Conservation (phyloP, 2,888 invertebrate species). For the Aelia acuminata region DNA sequence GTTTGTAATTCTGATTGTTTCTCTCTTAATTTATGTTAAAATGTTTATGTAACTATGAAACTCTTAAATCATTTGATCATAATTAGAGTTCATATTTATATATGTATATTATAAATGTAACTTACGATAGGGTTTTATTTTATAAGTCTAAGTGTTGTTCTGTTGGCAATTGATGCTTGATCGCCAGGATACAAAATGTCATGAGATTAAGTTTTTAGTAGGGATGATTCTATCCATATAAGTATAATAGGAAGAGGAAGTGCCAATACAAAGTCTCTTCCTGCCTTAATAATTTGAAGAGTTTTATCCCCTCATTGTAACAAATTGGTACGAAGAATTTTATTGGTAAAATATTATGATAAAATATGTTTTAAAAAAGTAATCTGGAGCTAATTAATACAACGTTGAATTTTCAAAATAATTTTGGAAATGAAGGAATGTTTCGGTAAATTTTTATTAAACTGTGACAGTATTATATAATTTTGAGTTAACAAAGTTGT, state of each 20-base stretch:
- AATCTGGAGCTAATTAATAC: not conserved
- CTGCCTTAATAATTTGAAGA: not conserved
- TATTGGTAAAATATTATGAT: not conserved
- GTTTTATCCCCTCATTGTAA: not conserved
- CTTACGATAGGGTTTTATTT: not conserved
- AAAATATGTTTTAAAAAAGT: not conserved
- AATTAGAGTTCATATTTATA: not conserved
- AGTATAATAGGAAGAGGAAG: not conserved
- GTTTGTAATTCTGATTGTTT: not conserved
- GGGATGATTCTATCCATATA: not conserved
- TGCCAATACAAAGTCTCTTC: not conserved
- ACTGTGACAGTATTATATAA: not conserved
- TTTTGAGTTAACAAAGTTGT: not conserved
- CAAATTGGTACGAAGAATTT: not conserved
- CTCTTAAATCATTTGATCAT: not conserved
- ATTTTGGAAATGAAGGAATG: not conserved
- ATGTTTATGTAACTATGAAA: not conserved
- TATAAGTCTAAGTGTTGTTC: not conserved
- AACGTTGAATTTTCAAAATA: not conserved
- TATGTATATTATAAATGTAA: not conserved
- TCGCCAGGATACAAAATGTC: not conserved
- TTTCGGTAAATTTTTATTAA: not conserved
- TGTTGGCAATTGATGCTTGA: not conserved
- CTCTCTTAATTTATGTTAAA: not conserved
- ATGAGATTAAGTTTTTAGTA: not conserved